phyloP scores from a whole-genome alignment of 2,113 vertebrate species.

The Parotia lawesii region DNA sequence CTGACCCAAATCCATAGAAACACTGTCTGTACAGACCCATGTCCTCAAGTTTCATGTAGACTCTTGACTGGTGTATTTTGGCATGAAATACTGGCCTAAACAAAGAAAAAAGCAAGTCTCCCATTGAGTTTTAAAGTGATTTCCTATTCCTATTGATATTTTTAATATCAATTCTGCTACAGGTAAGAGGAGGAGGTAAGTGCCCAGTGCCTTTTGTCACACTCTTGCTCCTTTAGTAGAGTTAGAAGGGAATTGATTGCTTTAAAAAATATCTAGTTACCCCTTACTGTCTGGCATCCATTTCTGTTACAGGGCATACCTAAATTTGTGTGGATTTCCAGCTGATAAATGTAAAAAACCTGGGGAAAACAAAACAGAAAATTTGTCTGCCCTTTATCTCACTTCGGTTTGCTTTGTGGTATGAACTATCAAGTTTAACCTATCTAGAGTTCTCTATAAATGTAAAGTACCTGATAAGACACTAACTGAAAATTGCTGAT shows the following conservation, averaged over 20 bases:
- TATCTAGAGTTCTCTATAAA: not conserved
- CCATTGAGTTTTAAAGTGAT: not conserved
- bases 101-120: not conserved
- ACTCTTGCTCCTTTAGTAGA: not conserved
- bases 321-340: not conserved
- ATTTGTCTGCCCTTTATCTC: not conserved
- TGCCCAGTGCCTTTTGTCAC: not conserved
- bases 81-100: not conserved
- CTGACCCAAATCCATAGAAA: not conserved
- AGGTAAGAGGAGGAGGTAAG: not conserved
- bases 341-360: not conserved
- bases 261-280: not conserved
- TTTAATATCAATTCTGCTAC: not conserved
- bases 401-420: not conserved
- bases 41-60: not conserved
- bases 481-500: not conserved
- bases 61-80: not conserved
- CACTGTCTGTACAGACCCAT: not conserved
- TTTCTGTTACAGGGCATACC: not conserved
- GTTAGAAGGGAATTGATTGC: not conserved
- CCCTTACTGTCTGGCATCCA: not conserved
- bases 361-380: not conserved
- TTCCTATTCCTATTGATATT: not conserved
- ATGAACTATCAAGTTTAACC: not conserved
- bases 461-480: not conserved